Evolutionary conservation across 1,140 invertebrate species (phyloP).

Genomic region (Nebria ingens): DNA sequence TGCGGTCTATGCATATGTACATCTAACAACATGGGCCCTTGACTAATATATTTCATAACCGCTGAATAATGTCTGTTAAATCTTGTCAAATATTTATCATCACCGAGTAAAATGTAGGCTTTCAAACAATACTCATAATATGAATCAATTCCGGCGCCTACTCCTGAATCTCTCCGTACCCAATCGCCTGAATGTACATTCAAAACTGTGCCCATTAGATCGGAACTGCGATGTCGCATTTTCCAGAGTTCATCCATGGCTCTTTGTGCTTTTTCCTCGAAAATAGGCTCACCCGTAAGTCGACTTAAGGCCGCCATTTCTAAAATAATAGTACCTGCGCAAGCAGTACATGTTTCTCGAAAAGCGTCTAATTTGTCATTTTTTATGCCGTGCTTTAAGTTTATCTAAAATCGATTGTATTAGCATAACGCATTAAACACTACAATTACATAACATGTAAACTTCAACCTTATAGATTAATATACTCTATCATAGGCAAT

Average conservation of each 20-base stretch:
- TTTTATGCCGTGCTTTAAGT: slow-evolving; percentile 81
- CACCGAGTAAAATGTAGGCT: slow-evolving; percentile 72
- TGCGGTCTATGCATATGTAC: slow-evolving; percentile 98
- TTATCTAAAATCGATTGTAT: slow-evolving; percentile 64
- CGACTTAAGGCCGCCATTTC: slow-evolving; percentile 94
- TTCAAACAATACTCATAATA: slow-evolving; percentile 98
- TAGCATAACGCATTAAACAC: too few species aligned
- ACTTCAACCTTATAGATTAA: too few species aligned
- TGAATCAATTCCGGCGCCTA: slow-evolving; percentile 98
- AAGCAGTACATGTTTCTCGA: slow-evolving; percentile 91
- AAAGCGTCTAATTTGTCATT: slow-evolving; percentile 60
- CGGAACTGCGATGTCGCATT: slow-evolving; percentile 80
- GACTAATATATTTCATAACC: slow-evolving; percentile 96
- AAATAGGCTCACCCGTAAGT: slow-evolving; percentile 83
- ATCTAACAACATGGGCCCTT: slow-evolving; percentile 89
- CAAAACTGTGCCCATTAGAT: slow-evolving; percentile 88
- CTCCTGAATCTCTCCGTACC: slow-evolving; percentile 89
- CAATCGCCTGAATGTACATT: slow-evolving; percentile 97
- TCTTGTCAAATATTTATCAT: slow-evolving; percentile 83
- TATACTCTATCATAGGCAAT: too few species aligned
- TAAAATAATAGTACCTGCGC: slow-evolving; percentile 95
- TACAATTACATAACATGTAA: too few species aligned
- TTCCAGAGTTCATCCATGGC: slow-evolving; percentile 97
- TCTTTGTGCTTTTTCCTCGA: slow-evolving; percentile 88
- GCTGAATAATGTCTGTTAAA: slow-evolving; percentile 96